phyloP scores from a whole-genome alignment of 2,797 vertebrate genomes.

The Tinamus major region DNA sequence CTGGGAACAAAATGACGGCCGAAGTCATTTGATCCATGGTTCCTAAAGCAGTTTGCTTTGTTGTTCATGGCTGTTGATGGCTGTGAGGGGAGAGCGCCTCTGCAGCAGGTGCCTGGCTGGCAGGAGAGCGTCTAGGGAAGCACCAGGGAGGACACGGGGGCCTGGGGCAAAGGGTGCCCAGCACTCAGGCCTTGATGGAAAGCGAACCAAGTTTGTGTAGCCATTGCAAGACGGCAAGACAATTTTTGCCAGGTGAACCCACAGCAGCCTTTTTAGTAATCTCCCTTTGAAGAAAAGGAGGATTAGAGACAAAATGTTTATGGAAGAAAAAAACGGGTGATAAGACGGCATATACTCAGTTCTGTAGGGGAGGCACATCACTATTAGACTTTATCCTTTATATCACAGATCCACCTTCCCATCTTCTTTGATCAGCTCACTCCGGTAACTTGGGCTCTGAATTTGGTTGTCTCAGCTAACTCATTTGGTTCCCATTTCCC shows the following conservation, averaged over 20 bases:
- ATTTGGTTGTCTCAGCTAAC: background rate
- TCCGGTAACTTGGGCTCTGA: background rate
- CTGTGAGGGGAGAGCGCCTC: background rate
- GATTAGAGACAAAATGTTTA: constrained; percentile 29
- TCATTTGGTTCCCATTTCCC: constrained; percentile 18
- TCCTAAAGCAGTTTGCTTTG: background rate
- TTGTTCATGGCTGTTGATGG: background rate
- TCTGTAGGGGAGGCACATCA: background rate
- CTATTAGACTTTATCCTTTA: background rate
- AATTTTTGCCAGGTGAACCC: constrained; percentile 3
- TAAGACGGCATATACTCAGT: background rate
- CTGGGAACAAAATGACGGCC: background rate
- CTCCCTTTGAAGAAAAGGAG: background rate
- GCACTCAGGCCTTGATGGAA: background rate
- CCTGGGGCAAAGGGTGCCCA: background rate
- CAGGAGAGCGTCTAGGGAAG: background rate
- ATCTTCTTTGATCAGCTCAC: background rate
- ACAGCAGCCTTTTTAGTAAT: background rate
- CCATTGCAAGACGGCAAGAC: background rate
- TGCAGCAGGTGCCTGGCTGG: background rate
- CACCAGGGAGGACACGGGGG: background rate
- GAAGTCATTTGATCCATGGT: background rate
- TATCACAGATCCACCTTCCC: background rate
- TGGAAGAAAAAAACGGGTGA: background rate
- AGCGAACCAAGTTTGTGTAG: background rate